Evolutionary conservation across 2,113 vertebrate genomes (phyloP).

Genomic region (Oriolus oriolus): DNA sequence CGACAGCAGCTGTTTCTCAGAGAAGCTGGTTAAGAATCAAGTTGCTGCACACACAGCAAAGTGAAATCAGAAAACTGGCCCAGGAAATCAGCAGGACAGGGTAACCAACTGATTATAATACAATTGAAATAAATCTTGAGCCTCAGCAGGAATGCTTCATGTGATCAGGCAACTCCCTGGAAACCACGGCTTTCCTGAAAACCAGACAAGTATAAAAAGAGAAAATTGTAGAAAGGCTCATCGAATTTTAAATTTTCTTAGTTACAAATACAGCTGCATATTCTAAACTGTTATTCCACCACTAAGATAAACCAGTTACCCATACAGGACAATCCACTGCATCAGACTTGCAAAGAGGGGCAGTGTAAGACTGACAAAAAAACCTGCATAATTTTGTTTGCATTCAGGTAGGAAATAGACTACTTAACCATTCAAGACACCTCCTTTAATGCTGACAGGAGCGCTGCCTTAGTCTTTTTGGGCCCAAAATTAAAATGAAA

Average conservation of each 20-base stretch:
- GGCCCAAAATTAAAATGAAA: background rate
- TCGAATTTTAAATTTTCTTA: background rate
- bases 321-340: background rate
- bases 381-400: background rate
- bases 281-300: background rate
- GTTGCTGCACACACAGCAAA: accelerated
- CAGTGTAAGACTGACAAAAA: background rate
- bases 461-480: background rate
- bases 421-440: background rate
- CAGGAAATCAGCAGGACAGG: background rate
- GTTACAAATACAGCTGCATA: background rate
- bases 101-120: background rate
- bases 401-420: background rate
- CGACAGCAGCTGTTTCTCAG: background rate
- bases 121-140: background rate
- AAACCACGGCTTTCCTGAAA: background rate
- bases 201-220: background rate
- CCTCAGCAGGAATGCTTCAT: background rate
- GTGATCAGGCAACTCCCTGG: background rate
- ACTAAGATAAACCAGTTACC: background rate
- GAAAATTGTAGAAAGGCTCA: background rate
- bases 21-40: background rate
- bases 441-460: background rate
- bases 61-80: background rate
- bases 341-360: background rate